Evolutionary conservation across 2,888 invertebrate genomes (phyloP).

Genomic region (Dexiosoma caninum): DNA sequence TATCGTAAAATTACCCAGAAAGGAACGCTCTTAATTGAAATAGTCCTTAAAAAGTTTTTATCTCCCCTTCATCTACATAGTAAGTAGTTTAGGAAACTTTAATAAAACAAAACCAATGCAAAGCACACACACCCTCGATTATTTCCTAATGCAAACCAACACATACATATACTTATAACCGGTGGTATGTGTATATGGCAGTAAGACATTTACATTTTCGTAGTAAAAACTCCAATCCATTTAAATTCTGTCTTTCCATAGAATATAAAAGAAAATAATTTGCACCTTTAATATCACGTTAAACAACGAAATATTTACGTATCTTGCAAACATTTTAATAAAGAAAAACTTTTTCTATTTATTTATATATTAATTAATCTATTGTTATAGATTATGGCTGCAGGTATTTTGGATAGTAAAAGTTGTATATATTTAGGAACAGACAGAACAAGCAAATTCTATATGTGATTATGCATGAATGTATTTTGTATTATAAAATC

Average conservation of each 20-base stretch:
- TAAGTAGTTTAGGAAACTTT: conserved; percentile 56
- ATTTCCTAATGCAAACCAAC: conserved; percentile 25
- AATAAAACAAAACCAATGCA: not conserved
- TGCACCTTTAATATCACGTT: conserved; percentile 35
- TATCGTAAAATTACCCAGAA: conserved; percentile 28
- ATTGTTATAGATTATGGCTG: not conserved
- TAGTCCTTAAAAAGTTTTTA: conserved; percentile 50
- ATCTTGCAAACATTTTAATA: too few relatives aligned
- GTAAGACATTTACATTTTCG: not conserved
- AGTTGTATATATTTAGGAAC: conserved; percentile 47
- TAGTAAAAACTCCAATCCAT: not conserved
- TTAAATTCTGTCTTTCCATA: not conserved
- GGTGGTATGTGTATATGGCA: not conserved
- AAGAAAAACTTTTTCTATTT: not conserved
- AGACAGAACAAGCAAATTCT: not conserved
- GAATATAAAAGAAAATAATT: not conserved
- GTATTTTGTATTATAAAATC: not conserved
- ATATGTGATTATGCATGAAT: too few relatives aligned
- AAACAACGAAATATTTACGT: not conserved
- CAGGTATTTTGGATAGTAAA: not conserved
- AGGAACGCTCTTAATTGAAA: conserved; percentile 56
- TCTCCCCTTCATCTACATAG: conserved; percentile 56
- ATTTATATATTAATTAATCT: not conserved
- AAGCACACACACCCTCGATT: conserved; percentile 15
- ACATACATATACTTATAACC: not conserved